Evolutionary conservation across 2,888 invertebrate genomes (phyloP), one percentile per base, ranked within the genome.

Genomic region (Latrodectus elegans): DNA sequence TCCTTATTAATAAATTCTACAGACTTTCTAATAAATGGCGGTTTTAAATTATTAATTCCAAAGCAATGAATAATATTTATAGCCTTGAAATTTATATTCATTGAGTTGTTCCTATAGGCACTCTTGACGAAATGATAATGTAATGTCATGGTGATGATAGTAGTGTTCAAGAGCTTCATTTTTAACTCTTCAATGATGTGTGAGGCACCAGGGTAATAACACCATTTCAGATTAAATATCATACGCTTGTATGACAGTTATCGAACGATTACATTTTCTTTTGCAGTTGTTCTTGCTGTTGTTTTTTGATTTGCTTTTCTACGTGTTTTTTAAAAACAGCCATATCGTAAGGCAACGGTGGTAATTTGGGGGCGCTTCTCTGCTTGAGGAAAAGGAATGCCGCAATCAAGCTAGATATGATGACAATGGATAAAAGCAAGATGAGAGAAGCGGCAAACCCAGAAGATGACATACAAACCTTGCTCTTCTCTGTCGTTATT

Each of bases 391-490:
- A 97, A 26, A 97, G 94, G 91, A 97, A 95, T 22, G 96, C 96
- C 75, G 97, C 97, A 90, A 97, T 94, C 64, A 96, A 93, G 92
- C 97, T 97, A 11, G 97, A 97, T 88, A 96, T 95, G 84, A 97
- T 93, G 90, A 97, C 93, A 80, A 97, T 95, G 81, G 95, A 96
- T 89, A 97, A 94, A 38, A 97, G 94, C 75, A 97, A 94, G 79
- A 97, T 95, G 52, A 97, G 93, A 49, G 97, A 96, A 55, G 96
- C 95, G 67, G 97, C 96, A 91, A 97, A 97, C 12, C 97, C 97
- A 15, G 97, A 96, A 6, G 97, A 97, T 0, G 97, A 97, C 97
- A 97, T 97, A 92, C 97, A 97, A 89, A 97, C 96, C 9, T 88
- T 26, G 49, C 79, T 89, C 51, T 90, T 90, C 22, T 89, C 88